Evolutionary conservation across 2,113 vertebrate genomes (phyloP), one percentile per base, ranked within the genome.

Genomic region (Tragelaphus buxtoni): DNA sequence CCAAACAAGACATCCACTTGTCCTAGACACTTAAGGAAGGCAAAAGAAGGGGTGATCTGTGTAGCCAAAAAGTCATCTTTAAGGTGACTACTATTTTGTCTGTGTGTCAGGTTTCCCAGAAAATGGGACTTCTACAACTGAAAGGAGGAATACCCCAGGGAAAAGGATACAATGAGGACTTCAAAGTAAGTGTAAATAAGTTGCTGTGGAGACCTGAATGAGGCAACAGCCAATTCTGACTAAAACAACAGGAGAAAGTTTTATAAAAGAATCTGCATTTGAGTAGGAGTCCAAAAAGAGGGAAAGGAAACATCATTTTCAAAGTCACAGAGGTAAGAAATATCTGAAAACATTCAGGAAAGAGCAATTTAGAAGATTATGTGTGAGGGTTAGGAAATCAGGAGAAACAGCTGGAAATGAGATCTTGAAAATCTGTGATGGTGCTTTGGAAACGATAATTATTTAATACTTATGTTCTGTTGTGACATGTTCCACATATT

Each of bases 101-200:
- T 4, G 45, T 63, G 14, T 22, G 11, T 20, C 12, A 42, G 7
- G 7, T 13, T 60, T 47, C 79, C n/a, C 3, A 5, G 89, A 28
- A 79, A 0, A 3, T 14, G 51, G 20, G 35, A 26, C 39, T 53
- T 49, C 4, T 13, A 53, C 49, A 32, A 45, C 0, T 1, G 2
- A 39, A 35, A 30, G 24, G 39, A 47, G 39, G 18, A 20, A 18
- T 24, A 7, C 7, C 56, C 26, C 20, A 16, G 10, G 24, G 49
- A 35, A 51, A 77, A 65, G 42, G 51, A 45, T n/a, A 32, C 5
- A 26, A 1, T 7, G 35, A 32, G 7, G 28, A 16, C 45, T 89
- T 77, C 28, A 16, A 5, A 32, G 85, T 17, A 42, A 51, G 28
- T 17, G 1, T 80, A 35, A 58, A 53, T 24, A 32, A 30, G 18